Conservation (phyloP, 2,797 vertebrate species). For the Acipenser ruthenus region DNA sequence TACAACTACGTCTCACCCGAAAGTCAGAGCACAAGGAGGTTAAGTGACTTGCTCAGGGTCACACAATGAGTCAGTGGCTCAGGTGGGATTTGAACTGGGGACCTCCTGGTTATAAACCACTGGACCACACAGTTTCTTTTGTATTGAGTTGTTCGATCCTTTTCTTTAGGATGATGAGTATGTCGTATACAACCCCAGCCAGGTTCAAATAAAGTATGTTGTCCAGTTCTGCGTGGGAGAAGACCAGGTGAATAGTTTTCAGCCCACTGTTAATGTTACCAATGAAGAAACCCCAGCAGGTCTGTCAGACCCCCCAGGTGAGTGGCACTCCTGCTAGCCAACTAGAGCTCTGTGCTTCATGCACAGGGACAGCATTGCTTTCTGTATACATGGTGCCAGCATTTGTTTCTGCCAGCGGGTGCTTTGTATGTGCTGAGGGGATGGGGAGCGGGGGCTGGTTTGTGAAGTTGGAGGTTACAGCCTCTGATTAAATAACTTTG, state of each 20-base stretch:
- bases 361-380: no score
- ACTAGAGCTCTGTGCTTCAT: neutral
- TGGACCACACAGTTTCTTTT: no score
- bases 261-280: constrained; percentile 32
- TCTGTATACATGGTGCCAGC: neutral
- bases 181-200: constrained; percentile 71
- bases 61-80: no score
- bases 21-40: no score
- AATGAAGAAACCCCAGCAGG: constrained; percentile 13
- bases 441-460: constrained; percentile 15
- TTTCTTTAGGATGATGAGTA: constrained; percentile 72
- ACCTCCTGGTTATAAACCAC: no score
- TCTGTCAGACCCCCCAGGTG: constrained; percentile 20
- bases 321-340: constrained; percentile 1
- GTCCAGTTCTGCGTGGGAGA: constrained; percentile 58
- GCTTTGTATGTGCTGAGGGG: neutral
- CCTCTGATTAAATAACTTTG: constrained; percentile 1
- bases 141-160: neutral
- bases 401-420: neutral
- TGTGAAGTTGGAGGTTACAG: constrained; percentile 10
- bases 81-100: no score
- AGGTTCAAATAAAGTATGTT: constrained; percentile 73
- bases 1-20: no score
- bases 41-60: no score
- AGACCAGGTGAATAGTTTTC: constrained; percentile 58